Evolutionary conservation across 2,888 invertebrate genomes (phyloP).

Genomic region (Fragum whitleyi): DNA sequence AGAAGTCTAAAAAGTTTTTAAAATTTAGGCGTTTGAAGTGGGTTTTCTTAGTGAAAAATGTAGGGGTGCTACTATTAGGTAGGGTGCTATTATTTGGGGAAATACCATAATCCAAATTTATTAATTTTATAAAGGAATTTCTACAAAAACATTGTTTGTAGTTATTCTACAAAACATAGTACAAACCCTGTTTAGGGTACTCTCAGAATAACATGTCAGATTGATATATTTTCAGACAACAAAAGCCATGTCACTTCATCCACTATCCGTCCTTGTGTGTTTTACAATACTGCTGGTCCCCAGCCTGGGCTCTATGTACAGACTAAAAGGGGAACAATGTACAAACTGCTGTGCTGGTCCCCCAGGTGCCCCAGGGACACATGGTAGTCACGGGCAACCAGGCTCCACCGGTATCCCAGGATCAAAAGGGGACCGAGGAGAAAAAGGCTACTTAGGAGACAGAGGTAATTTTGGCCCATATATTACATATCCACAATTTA

Average conservation of each 20-base stretch:
- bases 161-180: too few relatives aligned
- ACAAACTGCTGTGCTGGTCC: slow-evolving; percentile 74
- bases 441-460: slow-evolving; percentile 69
- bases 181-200: too few relatives aligned
- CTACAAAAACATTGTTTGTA: too few relatives aligned
- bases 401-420: slow-evolving; percentile 79
- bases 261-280: slow-evolving; percentile 5
- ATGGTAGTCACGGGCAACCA: slow-evolving; percentile 79
- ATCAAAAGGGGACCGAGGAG: slow-evolving; percentile 78
- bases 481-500: background rate
- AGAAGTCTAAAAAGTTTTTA: too few relatives aligned
- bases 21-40: too few relatives aligned
- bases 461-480: slow-evolving; percentile 68
- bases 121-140: too few relatives aligned
- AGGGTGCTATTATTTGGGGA: too few relatives aligned
- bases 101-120: too few relatives aligned
- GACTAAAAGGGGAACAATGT: slow-evolving; percentile 64
- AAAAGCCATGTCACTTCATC: background rate
- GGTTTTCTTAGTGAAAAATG: too few relatives aligned
- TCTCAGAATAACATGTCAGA: too few relatives aligned
- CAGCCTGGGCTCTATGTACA: slow-evolving; percentile 42
- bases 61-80: too few relatives aligned
- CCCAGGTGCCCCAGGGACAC: slow-evolving; percentile 78
- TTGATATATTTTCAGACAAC: background rate
- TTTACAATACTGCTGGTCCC: slow-evolving; percentile 7